Evolutionary conservation across 53 echinoderm and acorn worm genomes (phyloP).

Genomic region (Crossaster papposus): DNA sequence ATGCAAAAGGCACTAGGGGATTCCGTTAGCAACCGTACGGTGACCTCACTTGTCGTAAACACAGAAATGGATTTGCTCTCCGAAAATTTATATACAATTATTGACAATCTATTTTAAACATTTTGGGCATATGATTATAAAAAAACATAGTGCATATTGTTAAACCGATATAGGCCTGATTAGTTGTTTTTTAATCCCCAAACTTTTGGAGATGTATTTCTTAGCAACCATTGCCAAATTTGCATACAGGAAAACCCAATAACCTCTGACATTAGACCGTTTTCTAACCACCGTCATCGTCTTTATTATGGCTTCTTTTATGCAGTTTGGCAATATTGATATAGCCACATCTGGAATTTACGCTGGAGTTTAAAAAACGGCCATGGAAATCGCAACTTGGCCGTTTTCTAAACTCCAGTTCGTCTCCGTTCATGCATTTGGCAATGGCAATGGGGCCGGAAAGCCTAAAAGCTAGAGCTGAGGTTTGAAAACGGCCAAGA

Average conservation of each 20-base stretch:
- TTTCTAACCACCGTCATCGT: no score
- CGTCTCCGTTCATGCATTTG: no score
- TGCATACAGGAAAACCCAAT: slow-evolving; percentile 50
- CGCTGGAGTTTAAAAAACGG: no score
- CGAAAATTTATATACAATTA: not conserved
- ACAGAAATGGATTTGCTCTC: not conserved
- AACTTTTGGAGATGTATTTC: not conserved
- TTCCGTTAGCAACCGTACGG: slow-evolving; percentile 64
- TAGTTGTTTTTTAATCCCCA: not conserved
- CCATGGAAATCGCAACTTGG: no score
- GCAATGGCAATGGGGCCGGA: no score
- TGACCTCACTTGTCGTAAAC: slow-evolving; percentile 29
- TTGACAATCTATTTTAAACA: not conserved
- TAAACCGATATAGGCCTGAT: not conserved
- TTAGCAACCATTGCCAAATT: slow-evolving; percentile 44
- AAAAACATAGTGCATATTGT: not conserved
- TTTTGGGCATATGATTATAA: not conserved
- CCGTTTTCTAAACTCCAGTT: no score
- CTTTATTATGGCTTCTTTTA: no score
- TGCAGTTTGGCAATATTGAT: no score
- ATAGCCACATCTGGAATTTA: no score
- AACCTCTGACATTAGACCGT: slow-evolving; percentile 24
- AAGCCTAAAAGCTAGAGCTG: no score
- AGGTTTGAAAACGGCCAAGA: no score
- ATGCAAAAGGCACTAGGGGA: not conserved